Conservation (phyloP, 2,797 vertebrate genomes). For the Sebastes vulpes region DNA sequence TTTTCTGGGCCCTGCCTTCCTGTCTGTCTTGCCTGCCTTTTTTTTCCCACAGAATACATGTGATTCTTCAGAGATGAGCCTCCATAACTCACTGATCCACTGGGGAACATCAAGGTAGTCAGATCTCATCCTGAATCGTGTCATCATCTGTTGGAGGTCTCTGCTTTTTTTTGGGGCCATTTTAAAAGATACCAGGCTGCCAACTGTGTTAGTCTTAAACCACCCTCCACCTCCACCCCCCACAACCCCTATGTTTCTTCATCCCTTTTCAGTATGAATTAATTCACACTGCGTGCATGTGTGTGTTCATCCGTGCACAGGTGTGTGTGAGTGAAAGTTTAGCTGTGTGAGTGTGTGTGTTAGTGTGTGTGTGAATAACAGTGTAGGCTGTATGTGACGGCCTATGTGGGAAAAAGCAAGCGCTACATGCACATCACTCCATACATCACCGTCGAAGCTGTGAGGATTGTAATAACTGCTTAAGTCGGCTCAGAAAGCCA, state of each 20-base stretch:
- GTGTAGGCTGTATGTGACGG: constrained; percentile 31
- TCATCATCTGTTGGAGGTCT: constrained; percentile 37
- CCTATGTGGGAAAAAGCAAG: constrained; percentile 18
- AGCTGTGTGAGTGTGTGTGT: constrained; percentile 17
- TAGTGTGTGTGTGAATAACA: background rate
- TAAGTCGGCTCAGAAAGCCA: constrained; percentile 22
- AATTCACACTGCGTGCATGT: constrained; percentile 58
- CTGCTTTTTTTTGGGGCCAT: constrained; percentile 36
- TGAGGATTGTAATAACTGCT: constrained; percentile 57
- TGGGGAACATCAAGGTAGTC: constrained; percentile 43
- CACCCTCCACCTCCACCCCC: constrained; percentile 49
- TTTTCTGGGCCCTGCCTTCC: constrained; percentile 29
- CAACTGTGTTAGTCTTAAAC: constrained; percentile 63
- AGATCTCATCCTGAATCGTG: constrained; percentile 41
- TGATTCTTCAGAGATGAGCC: constrained; percentile 46
- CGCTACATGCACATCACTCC: constrained; percentile 51
- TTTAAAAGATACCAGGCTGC: constrained; percentile 66
- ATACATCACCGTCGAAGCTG: constrained; percentile 59
- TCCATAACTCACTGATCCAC: constrained; percentile 38
- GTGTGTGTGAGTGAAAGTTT: constrained; percentile 64
- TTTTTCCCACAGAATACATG: constrained; percentile 82
- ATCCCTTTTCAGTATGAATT: constrained; percentile 67
- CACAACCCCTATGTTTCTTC: constrained; percentile 28
- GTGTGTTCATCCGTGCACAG: constrained; percentile 48
- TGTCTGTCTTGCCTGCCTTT: constrained; percentile 72